Evolutionary conservation across 2,113 vertebrate species (phyloP).

Genomic region (Pterophyllum scalare): DNA sequence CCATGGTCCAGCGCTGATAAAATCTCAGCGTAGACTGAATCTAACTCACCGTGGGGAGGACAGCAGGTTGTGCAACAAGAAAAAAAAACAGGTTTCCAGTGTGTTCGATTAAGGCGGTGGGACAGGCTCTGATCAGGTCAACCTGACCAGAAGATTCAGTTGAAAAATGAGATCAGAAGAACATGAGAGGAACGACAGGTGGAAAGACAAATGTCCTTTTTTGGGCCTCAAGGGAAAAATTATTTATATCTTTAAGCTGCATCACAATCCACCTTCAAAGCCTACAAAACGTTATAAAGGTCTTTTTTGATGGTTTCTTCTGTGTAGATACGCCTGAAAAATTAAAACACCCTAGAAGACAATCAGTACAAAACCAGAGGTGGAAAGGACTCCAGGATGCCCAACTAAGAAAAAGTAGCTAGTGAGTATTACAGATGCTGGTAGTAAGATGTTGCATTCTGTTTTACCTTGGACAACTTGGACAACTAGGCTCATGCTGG

Average conservation of each 20-base stretch:
- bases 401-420: background rate
- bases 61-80: background rate
- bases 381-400: background rate
- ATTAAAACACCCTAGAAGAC: background rate
- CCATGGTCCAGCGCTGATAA: background rate
- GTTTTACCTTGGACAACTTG: too few relatives aligned
- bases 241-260: background rate
- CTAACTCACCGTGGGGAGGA: background rate
- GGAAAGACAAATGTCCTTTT: background rate
- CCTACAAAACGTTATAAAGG: too few relatives aligned
- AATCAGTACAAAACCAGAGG: background rate
- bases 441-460: too few relatives aligned
- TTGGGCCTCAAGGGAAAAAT: background rate
- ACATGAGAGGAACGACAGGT: background rate
- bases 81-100: accelerated
- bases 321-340: too few relatives aligned
- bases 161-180: background rate
- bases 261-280: too few relatives aligned
- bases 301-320: too few relatives aligned
- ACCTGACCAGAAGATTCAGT: background rate
- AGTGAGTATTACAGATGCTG: background rate
- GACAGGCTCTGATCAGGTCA: background rate
- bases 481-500: background rate
- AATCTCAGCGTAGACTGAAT: background rate
- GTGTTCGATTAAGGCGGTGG: background rate